Evolutionary conservation across 64 coral and sea anemone genomes (phyloP), one percentile per base, ranked within the genome.

Genomic region (Hydrozoanthus tunicans): DNA sequence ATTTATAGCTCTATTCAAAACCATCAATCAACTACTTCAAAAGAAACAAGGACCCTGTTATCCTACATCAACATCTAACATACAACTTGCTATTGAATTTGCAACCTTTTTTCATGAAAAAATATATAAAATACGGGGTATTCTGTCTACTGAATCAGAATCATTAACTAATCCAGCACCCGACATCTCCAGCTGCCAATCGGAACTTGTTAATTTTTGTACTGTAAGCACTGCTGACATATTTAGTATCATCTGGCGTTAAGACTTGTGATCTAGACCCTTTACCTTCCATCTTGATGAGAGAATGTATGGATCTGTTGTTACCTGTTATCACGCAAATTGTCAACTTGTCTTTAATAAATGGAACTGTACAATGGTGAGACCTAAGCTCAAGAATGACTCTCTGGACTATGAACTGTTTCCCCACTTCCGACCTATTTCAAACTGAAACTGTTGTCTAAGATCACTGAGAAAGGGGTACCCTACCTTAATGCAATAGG

Each of bases 51-150:
- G 85, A 56, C 61, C 51, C 6, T 64, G 53, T 27, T 93, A 63
- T 59, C 84, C 77, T 68, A 73, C 92, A 66, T 59, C 76, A 67
- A 56, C 53, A 56, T 93, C 77, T 13, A 80, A 58, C 5, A 72
- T 57, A 89, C 77, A 89, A 64, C 77, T 81, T 80, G 51, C 77
- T 25, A 91, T 68, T 77, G 78, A 91, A 43, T 91, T 91, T 80
- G 77, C 89, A 51, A 58, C 25, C 43, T 91, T 91, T 43, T 79
- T 91, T 53, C 20, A 32, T 15, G 62, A 91, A 15, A 91, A 91
- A 77, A 91, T 91, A 52, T 75, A 58, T 3, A 64, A 75, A 60
- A 91, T 91, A 24, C 58, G 89, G 6, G 53, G 51, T 13, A 76
- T 5, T 51, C 26, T 91, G 76, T 67, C 73, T 80, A 59, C 23